A percentile compares a stretch with the other conserved stretches of the same genome.
These are phyloP conservation scores for Gobio gobio DNA, from an alignment of 2,113 vertebrate genomes.

Conservation along the genomic window DNA sequence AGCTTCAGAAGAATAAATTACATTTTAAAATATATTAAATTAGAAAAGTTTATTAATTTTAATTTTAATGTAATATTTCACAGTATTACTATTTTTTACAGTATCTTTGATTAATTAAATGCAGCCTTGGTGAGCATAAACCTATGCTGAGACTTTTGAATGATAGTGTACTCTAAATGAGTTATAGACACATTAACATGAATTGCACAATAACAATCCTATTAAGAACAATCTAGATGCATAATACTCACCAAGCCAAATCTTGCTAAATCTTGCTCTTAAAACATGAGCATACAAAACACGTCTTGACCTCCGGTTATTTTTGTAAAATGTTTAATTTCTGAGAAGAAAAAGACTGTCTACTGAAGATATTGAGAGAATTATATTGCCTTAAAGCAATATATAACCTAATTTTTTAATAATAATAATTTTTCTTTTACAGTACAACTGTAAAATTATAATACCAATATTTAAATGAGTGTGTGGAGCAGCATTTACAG, in stretches of 20 bases:
- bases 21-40: background rate
- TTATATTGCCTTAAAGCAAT: background rate
- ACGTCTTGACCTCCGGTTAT: background rate
- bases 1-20: background rate
- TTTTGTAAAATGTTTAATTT: background rate
- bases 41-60: too few relatives aligned
- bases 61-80: too few relatives aligned
- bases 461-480: background rate
- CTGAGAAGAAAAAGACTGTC: background rate
- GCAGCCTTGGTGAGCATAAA: too few relatives aligned
- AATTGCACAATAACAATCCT: background rate
- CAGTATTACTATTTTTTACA: too few relatives aligned
- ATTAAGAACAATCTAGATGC: background rate
- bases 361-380: background rate
- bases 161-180: background rate
- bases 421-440: background rate
- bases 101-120: too few relatives aligned
- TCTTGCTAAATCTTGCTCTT: background rate
- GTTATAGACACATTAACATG: background rate
- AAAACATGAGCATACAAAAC: slow-evolving; percentile 16
- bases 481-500: background rate
- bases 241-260: background rate
- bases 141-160: background rate
- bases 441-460: too few relatives aligned
- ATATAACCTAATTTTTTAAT: background rate